Evolutionary conservation across 2,113 vertebrate genomes (phyloP), one percentile per base, ranked within the genome.

Genomic region (Elaphurus davidianus): DNA sequence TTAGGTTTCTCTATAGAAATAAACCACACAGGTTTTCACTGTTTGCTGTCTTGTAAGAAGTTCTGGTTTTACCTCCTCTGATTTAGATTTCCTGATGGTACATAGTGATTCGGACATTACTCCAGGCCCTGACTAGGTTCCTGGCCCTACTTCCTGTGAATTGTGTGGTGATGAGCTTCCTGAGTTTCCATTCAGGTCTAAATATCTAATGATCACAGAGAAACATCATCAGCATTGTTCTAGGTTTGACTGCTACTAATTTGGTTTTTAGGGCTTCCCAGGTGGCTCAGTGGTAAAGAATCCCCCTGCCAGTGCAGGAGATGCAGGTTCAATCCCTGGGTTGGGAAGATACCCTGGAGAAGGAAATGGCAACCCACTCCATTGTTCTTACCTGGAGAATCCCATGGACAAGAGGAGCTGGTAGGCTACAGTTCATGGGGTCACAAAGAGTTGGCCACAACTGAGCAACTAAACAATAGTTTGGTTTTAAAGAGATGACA

Each of bases 1-100:
- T 47, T 96, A 43, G 43, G 8, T 59, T 98, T 95, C 91, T 57
- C 67, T 40, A 25, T 92, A 91, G 71, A 78, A 91, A 36, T n/a
- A 96, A 95, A 30, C 19, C 13, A 74, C 27, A 85, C 30, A 79
- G 91, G 60, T 91, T n/a, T n/a, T n/a, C n/a, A n/a, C n/a, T 96
- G 17, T 60, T 82, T 55, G 14, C 36, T 87, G 2, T 90, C 86
- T 97, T 91, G 0, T 59, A 93, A 86, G 89, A 85, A 81, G 64
- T 76, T 97, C 47, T 95, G 54, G 40, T 27, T 90, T 96, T 90
- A 84, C 23, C 25, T 92, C 52, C 78, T 90, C 17, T 33, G 23
- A 78, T 94, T 62, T 45, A 76, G 76, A 43, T 57, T 94, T 91
- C 82, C 16, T 93, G 9, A 11, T 76, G 40, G 21, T 83, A 8